Base-by-base conservation (phyloP, 1,140 invertebrate species). In the Phenacoccus solenopsis region DNA sequence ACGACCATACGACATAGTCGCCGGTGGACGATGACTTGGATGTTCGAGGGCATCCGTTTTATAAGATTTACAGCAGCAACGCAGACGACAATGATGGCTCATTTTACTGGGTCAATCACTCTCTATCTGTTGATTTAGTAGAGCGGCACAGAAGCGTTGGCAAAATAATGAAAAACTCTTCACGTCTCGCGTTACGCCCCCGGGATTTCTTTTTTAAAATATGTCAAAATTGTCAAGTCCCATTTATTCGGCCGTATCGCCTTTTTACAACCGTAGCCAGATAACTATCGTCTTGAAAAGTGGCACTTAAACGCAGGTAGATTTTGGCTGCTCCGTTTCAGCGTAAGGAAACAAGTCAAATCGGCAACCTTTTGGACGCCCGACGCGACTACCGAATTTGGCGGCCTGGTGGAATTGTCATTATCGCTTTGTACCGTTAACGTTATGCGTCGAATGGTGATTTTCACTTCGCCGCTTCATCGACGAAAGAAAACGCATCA, bases 41-140 rank as follows among this genome's bases (percentile, higher is more conserved):
- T 16, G 20, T 49, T 2, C 16, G 16, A 49, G 38, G 5, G 16
- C 30, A 32, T 32, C 5, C 5, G 38, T 3, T 16, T 3, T 49
- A 49, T 49, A 49, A 5, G 20, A 49, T 10, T 49, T n/a, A 2
- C 5, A 49, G 38, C n/a, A n/a, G n/a, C n/a, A n/a, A n/a, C n/a
- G n/a, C n/a, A 49, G 38, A 49, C 16, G 38, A 49, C 38, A 49
- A 49, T 49, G 38, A n/a, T 49, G 38, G 38, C 38, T 49, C 38
- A 49, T 16, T 49, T 49, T 49, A 49, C 38, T 49, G 38, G 38
- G 38, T 49, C 38, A 49, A 49, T 49, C 38, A 49, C 38, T 49
- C n/a, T n/a, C 38, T 49, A 49, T 49, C 38, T 49, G 38, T 49
- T 49, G 38, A 49, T 49, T 49, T 49, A 49, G 38, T 49, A 49